Percentiles rank a stretch among this genome's conserved stretches.
Conservation (phyloP, 1,140 invertebrate genomes). For the Orchestia grillus region DNA sequence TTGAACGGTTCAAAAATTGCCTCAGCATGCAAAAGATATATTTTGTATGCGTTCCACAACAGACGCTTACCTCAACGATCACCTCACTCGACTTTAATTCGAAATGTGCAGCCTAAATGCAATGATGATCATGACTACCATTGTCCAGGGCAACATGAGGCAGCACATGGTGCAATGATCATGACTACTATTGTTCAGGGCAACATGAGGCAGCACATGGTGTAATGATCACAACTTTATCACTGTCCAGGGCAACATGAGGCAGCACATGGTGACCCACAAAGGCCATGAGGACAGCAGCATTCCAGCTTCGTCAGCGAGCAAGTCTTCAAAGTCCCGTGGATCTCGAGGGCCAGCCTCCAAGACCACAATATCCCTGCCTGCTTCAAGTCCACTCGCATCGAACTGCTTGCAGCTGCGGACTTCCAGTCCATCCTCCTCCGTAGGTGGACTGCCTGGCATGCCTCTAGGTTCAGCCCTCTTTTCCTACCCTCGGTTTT, state of each 20-base stretch:
- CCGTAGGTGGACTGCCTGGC: background rate
- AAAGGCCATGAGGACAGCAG: slow-evolving; percentile 73
- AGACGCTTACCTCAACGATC: no score
- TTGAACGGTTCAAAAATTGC: no score
- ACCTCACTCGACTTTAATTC: no score
- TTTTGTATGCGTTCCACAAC: no score
- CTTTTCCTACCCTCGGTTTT: background rate
- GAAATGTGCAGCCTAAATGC: no score
- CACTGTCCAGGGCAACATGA: slow-evolving; percentile 89
- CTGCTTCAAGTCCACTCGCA: background rate
- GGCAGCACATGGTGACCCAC: slow-evolving; percentile 97
- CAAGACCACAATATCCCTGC: background rate
- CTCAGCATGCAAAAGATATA: no score
- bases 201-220: slow-evolving; percentile 94
- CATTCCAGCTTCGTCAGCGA: slow-evolving; percentile 36
- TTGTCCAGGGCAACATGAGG: slow-evolving; percentile 91
- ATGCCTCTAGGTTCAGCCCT: background rate
- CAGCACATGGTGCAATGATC: slow-evolving; percentile 93
- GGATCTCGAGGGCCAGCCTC: background rate
- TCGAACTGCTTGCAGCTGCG: background rate
- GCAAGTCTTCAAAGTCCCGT: slow-evolving; percentile 12
- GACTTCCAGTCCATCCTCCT: slow-evolving; percentile 2
- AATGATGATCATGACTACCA: background rate
- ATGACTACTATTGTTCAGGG: slow-evolving; percentile 76
- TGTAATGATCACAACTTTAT: background rate